Base-by-base conservation (phyloP, 1,140 invertebrate genomes). In the Varroa destructor region DNA sequence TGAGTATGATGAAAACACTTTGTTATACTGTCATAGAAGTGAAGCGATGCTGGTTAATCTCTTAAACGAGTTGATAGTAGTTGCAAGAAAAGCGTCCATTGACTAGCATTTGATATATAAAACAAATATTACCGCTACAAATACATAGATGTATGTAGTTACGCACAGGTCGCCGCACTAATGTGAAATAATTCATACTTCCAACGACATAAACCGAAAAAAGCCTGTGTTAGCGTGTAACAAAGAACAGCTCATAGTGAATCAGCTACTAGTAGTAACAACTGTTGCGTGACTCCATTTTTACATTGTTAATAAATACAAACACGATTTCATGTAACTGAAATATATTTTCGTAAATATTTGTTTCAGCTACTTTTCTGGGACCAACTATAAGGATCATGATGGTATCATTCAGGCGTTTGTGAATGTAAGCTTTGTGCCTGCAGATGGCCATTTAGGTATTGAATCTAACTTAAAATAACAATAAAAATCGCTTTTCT, bases 311-410 rank as follows among this genome's bases (percentile, higher is more conserved):
- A 46, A 12, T 3, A 58, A 14, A 67, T 67, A 12, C 12, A n/a
- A 40, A 12, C 61, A 12, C 0, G 3, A 58, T 51, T 8, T 51
- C 57, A 5, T 58, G 4, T 5, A 12, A 58, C 57, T 58, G 12
- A 58, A 3, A 58, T 36, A 5, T 58, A 3, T 5, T 58, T 58
- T 36, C 1, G 61, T 14, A 37, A 43, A 14, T 8, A 12, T 40
- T 12, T 43, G 12, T 67, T 67, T 67, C 46, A 67, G 61, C 61
- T 67, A 67, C 61, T 67, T 67, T 67, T 67, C 61, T 67, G 61
- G 61, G 5, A 67, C 40, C 61, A 67, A 67, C 46, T 67, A 67
- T 8, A 67, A 67, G 61, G 61, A 67, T 40, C 61, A 67, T 46
- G 61, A 67, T 46, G 61, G 61, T 43, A 37, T 67, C 37, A 67